Percentiles rank a stretch among this genome's conserved stretches.
Evolutionary conservation across 2,888 invertebrate genomes (phyloP).

Genomic region (Zootermopsis nevadensis): DNA sequence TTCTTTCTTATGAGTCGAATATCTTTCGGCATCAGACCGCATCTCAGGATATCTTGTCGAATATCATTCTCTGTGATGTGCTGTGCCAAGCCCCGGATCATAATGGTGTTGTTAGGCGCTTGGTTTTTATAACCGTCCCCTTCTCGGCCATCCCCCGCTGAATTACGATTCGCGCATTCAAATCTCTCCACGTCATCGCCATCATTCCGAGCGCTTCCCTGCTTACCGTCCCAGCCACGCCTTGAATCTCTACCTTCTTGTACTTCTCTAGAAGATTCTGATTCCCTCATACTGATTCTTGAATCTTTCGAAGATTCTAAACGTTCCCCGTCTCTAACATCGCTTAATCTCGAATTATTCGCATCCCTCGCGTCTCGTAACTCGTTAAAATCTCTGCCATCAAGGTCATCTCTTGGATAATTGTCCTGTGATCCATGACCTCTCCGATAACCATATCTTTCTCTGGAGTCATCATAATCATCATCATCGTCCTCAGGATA

Average conservation of each 20-base stretch:
- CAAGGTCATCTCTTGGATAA: background rate
- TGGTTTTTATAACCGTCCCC: constrained; percentile 68
- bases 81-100: constrained; percentile 78
- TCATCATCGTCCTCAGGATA: background rate
- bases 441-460: constrained; percentile 5
- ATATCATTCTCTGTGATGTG: constrained; percentile 86
- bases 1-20: constrained; percentile 85
- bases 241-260: constrained; percentile 40
- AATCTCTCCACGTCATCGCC: constrained; percentile 16
- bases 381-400: background rate
- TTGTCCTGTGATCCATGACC: background rate
- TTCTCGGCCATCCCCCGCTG: background rate
- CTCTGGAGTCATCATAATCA: background rate
- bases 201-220: background rate
- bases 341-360: background rate
- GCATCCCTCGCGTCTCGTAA: constrained; percentile 8
- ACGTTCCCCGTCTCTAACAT: constrained; percentile 23
- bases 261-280: background rate
- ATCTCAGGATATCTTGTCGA: constrained; percentile 78
- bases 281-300: background rate
- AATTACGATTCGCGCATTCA: background rate
- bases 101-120: constrained; percentile 77
- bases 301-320: constrained; percentile 17
- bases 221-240: background rate
- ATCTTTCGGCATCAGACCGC: constrained; percentile 81